Evolutionary conservation across 2,888 invertebrate species (phyloP), one percentile per base, ranked within the genome.

Genomic region (Acleris holmiana): DNA sequence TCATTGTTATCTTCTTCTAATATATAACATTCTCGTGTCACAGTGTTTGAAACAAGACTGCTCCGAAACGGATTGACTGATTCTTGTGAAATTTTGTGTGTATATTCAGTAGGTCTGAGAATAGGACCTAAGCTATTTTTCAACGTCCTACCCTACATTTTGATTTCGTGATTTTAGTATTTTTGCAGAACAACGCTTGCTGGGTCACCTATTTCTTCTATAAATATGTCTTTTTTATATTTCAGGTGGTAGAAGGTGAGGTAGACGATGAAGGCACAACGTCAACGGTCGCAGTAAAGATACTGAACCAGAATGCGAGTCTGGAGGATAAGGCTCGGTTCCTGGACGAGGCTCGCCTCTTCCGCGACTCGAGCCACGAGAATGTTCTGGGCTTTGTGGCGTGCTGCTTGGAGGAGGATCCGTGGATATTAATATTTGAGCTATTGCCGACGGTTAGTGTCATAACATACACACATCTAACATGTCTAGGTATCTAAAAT

Each of bases 351-450:
- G 95, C 95, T 15, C 92, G 93, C 55, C 93, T 96, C 35, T 97
- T 95, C 82, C 93, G 96, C 56, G 96, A 96, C 74, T 80, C 95
- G 50, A 91, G 92, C 5, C 97, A 97, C 84, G 94, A 95, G 25
- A 96, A 97, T 79, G 90, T 98, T 21, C 85, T 97, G 59, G 91
- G 93, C 23, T 91, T 97, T 60, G 82, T 96, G 35, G 96, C 96
- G 7, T 94, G 95, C 73, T 97, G 97, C 78, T 91, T 97, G 56
- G 95, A 96, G 76, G 95, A 96, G 15, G 95, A 96, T 71, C 97
- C 98, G 0, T 96, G 96, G 86, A 93, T 98, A 44, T 84, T 97
- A 58, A 91, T 97, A 53, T 95, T 97, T 76, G 97, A 97, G 84
- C 93, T 95, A 57, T 96, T 96, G 82, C 91, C 95, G 51, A 92